Base-by-base conservation (phyloP, 2,113 vertebrate species). In the Ptilorrhoa leucosticta region DNA sequence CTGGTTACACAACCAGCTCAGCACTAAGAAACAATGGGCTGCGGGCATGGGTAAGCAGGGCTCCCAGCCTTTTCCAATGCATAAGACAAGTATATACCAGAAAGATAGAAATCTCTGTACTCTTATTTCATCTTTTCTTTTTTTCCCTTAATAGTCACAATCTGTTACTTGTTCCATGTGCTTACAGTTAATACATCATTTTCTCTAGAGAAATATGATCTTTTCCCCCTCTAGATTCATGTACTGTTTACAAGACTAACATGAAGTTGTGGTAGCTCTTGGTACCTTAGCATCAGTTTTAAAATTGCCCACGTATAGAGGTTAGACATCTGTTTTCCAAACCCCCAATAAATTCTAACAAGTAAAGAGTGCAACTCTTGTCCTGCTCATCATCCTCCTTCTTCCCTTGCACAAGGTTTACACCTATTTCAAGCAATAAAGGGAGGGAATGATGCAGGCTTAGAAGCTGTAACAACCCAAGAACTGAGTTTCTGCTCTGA, bases 1-100 rank as follows among this genome's bases (percentile, higher is more conserved):
- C 86, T 76, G 91, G 39, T 75, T 84, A 89, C 60, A 87, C 86
- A 95, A 92, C 61, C 73, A 90, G 85, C 93, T 82, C 78, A 64
- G 58, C 76, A 35, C 68, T 53, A 81, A 72, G 76, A 16, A 48
- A 93, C 93, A 90, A 47, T 54, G 20, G 50, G 70, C 61, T 96
- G 79, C 53, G 47, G 91, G 68, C 14, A 4, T 0, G 3, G 69
- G 58, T 57, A 80, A 61, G 40, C 44, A 69, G 7, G 44, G 56
- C 71, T 87, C 81, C 68, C 64, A 88, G 73, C 31, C 11, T 83
- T 88, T 94, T 77, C 83, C 89, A 96, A 87, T 13, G 24, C 4
- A 5, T 22, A 57, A 71, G 45, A 40, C 7, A 90, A 89, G 42
- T 22, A 77, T 10, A 69, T 15, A 51, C 7, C 61, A 70, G 76